phyloP scores from a whole-genome alignment of 2,797 vertebrate genomes.

The Galaxias olidus region DNA sequence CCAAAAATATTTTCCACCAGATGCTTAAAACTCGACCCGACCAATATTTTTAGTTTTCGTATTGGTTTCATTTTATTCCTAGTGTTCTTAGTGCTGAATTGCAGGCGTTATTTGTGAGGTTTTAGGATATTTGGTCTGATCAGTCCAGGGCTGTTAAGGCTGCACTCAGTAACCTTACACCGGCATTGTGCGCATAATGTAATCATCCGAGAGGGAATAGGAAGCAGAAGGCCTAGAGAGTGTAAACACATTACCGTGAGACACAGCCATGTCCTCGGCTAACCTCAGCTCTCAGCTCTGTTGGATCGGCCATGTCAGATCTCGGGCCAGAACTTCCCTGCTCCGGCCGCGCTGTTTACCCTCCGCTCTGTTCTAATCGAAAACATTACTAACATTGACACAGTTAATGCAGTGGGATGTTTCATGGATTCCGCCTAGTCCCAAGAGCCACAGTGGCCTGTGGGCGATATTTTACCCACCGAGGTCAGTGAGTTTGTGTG shows the following conservation, averaged over 20 bases:
- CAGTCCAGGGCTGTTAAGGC: slow-evolving; percentile 44
- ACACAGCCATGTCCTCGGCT: slow-evolving; percentile 72
- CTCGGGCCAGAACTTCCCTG: slow-evolving; percentile 57
- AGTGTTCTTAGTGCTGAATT: slow-evolving; percentile 39
- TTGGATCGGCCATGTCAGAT: slow-evolving; percentile 54
- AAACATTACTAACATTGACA: slow-evolving; percentile 76
- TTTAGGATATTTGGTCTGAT: slow-evolving; percentile 55
- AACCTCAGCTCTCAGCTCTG: slow-evolving; percentile 61
- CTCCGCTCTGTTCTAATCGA: slow-evolving; percentile 73
- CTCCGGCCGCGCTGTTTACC: slow-evolving; percentile 71
- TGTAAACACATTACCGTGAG: slow-evolving; percentile 80
- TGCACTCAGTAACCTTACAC: slow-evolving; percentile 75
- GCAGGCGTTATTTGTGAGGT: slow-evolving; percentile 45
- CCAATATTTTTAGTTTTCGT: slow-evolving; percentile 23
- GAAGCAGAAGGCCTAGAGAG: slow-evolving; percentile 73
- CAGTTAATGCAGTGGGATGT: slow-evolving; percentile 69
- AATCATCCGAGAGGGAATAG: slow-evolving; percentile 76
- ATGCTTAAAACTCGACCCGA: slow-evolving; percentile 43
- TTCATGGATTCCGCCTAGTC: slow-evolving; percentile 49
- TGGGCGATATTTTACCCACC: slow-evolving; percentile 26
- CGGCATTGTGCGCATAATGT: slow-evolving; percentile 77
- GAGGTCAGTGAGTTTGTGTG: slow-evolving; percentile 70
- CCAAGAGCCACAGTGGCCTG: slow-evolving; percentile 43
- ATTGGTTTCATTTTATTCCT: slow-evolving; percentile 56
- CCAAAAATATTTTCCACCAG: slow-evolving; percentile 50